Base-by-base conservation (phyloP, 2,113 vertebrate genomes). In the Bubo bubo region DNA sequence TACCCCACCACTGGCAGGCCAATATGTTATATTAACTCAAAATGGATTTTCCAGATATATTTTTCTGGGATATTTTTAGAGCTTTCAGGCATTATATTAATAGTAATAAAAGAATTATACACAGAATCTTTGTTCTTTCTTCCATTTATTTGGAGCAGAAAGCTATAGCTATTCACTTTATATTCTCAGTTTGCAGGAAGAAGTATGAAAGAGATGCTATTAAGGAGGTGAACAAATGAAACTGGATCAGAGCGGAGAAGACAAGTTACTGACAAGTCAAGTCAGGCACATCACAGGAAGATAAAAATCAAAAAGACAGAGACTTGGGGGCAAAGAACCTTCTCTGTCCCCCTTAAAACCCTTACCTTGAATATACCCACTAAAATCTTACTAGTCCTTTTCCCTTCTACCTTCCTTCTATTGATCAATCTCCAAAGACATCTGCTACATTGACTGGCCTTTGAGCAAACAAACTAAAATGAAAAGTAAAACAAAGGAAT, bases 211-310 rank as follows among this genome's bases (percentile, higher is more conserved):
- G 22, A 77, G n/a, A n/a, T 50, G 24, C 24, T 88, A 14, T 50
- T 80, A 80, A 80, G 56, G 7, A 85, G 26, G n/a, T 72, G 43
- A 93, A 56, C 32, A 89, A 91, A 93, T 56, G 53, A 81, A 84
- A 71, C 47, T 50, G 43, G 18, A 89, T 71, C 80, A 81, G 21
- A 91, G 37, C 4, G 9, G 41, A 84, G n/a, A 41, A 77, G 83
- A 93, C 60, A 89, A 89, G 89, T 79, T 85, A 87, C 68, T 87
- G 93, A 95, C 91, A 94, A 74, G 35, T 60, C 62, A 87, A 89
- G 81, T 74, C 60, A 89, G 43, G 26, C 86, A 87, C 84, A 93
- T 91, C 84, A 79, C 41, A 67, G 39, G 27, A 81, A 87, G 43
- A 89, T 13, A 75, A 71, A 87, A 93, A 94, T 95, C 86, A 75